A percentile compares a stretch with the other conserved stretches of the same genome.
Conservation (phyloP, 2,113 vertebrate species). For the Tupaia chinensis region DNA sequence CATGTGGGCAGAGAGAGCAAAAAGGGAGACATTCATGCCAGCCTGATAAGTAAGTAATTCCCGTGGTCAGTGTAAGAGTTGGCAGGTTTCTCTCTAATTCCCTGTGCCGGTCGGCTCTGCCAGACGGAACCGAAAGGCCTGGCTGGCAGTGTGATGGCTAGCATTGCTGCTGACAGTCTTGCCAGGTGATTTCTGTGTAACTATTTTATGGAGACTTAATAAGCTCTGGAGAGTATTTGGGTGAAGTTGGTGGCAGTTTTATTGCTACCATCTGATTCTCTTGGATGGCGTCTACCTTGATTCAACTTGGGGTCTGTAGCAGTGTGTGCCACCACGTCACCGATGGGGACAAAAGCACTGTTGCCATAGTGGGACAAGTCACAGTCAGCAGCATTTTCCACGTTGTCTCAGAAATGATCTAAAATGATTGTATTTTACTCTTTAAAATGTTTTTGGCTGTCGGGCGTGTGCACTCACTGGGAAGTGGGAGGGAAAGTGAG, state of each 20-base stretch:
- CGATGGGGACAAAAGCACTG: not conserved
- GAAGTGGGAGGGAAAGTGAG: too few species aligned
- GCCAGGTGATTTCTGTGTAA: not conserved
- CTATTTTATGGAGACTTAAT: not conserved
- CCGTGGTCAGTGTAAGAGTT: not conserved
- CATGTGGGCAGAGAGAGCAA: not conserved
- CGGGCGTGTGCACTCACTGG: too few species aligned
- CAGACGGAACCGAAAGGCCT: not conserved
- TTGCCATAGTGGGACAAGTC: not conserved
- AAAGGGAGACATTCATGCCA: not conserved
- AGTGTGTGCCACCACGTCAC: conserved; percentile 35
- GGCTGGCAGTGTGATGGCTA: not conserved
- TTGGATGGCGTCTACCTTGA: not conserved
- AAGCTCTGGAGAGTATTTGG: not conserved
- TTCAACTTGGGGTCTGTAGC: not conserved
- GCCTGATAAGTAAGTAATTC: not conserved
- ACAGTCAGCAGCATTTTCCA: not conserved
- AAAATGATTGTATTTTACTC: not conserved
- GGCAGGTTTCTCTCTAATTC: not conserved
- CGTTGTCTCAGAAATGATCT: not conserved
- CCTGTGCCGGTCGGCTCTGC: not conserved
- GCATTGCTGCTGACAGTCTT: not conserved
- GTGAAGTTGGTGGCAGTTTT: not conserved
- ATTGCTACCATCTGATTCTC: conserved; percentile 28
- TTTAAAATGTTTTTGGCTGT: too few species aligned